Evolutionary conservation across 2,797 vertebrate genomes (phyloP).

Genomic region (Intellagama lesueurii): DNA sequence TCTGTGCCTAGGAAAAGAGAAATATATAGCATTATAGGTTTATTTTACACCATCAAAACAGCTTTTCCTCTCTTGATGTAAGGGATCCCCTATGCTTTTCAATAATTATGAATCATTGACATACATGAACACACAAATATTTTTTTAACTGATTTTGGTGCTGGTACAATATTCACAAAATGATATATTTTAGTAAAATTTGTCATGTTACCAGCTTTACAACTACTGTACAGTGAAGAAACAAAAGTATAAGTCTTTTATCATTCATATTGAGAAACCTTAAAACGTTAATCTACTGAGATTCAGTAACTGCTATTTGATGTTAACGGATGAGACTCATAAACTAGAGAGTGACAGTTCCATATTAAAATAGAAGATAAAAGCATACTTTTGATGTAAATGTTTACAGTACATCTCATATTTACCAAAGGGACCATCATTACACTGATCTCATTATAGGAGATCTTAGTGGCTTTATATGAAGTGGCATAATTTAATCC

Average conservation of each 20-base stretch:
- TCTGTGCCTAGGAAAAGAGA: background rate
- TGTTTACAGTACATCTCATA: slow-evolving; percentile 50
- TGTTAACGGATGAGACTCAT: slow-evolving; percentile 56
- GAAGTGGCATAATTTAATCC: slow-evolving; percentile 50
- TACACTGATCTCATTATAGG: slow-evolving; percentile 45
- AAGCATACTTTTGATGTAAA: slow-evolving; percentile 58
- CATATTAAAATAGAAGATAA: slow-evolving; percentile 43
- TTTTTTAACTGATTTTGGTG: slow-evolving; percentile 52
- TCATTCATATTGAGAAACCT: slow-evolving; percentile 42
- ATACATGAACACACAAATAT: slow-evolving; percentile 52
- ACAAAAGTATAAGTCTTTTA: slow-evolving; percentile 35
- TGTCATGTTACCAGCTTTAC: slow-evolving; percentile 56
- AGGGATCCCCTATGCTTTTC: slow-evolving; percentile 42
- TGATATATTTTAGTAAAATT: slow-evolving; percentile 62
- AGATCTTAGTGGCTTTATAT: slow-evolving; percentile 39
- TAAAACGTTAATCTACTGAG: slow-evolving; percentile 53
- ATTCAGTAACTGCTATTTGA: slow-evolving; percentile 55
- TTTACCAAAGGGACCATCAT: slow-evolving; percentile 45
- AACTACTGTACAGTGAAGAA: slow-evolving; percentile 41
- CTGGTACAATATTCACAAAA: slow-evolving; percentile 54
- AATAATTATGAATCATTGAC: slow-evolving; percentile 50
- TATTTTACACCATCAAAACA: slow-evolving; percentile 55
- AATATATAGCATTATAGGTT: slow-evolving; percentile 21
- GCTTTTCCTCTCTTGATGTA: slow-evolving; percentile 22
- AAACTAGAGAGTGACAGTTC: slow-evolving; percentile 51